These are phyloP conservation scores for Distichodus sexfasciatus DNA, from an alignment of 2,797 vertebrate genomes.

Conservation along the genomic window DNA sequence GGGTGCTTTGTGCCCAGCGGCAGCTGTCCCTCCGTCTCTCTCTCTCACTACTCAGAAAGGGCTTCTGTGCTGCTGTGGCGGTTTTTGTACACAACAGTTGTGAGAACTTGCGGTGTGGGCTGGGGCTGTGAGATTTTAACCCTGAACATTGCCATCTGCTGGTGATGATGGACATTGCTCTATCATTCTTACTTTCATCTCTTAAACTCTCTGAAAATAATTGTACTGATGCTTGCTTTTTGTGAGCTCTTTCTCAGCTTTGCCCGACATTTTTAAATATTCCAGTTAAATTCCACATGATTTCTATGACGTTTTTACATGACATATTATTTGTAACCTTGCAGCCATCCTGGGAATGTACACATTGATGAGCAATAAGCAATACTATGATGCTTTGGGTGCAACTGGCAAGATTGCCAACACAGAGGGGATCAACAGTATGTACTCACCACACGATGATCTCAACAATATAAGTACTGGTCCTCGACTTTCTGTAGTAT, in stretches of 20 bases:
- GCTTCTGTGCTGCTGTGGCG: not conserved
- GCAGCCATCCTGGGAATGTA: constrained; percentile 98
- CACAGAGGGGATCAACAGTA: constrained; percentile 97
- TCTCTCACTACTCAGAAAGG: not conserved
- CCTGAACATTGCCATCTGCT: constrained; percentile 59
- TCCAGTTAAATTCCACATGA: too few relatives aligned
- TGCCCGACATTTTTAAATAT: too few relatives aligned
- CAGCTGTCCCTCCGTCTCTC: constrained; percentile 16
- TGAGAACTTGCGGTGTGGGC: constrained; percentile 30
- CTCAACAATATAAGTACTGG: not conserved
- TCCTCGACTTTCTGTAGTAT: not conserved
- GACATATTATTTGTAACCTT: constrained; percentile 34
- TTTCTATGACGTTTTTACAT: too few relatives aligned
- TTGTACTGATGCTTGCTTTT: not conserved
- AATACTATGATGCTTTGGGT: constrained; percentile 95
- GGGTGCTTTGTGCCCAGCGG: not conserved
- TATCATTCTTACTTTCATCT: not conserved
- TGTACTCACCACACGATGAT: constrained; percentile 54
- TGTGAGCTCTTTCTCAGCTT: too few relatives aligned
- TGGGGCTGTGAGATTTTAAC: not conserved
- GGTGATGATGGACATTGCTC: constrained; percentile 32
- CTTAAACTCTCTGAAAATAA: not conserved
- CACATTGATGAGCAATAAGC: constrained; percentile 98
- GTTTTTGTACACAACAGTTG: constrained; percentile 55
- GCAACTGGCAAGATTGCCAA: constrained; percentile 86